Conservation (phyloP, 53 echinoderm and acorn worm species). For the Holothuria scabra region DNA sequence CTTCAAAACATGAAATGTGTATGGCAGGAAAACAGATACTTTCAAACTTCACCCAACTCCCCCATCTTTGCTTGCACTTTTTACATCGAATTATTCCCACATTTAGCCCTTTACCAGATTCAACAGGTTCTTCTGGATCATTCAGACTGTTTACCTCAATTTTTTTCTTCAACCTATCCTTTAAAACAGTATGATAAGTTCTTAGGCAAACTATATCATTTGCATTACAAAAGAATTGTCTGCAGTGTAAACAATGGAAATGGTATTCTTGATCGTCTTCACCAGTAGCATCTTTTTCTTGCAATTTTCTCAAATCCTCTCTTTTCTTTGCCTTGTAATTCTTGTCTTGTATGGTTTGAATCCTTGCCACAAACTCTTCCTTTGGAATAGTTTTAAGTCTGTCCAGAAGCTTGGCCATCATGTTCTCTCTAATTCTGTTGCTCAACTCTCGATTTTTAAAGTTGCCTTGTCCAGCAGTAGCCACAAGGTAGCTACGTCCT, state of each 20-base stretch:
- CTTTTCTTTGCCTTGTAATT: conserved; percentile 10
- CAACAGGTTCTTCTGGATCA: background rate
- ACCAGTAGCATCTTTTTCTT: background rate
- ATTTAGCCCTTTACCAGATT: background rate
- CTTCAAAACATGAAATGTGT: conserved; percentile 38
- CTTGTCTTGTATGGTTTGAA: conserved; percentile 46
- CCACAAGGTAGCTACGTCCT: conserved; percentile 76
- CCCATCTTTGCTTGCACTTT: conserved; percentile 63
- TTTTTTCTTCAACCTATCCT: background rate
- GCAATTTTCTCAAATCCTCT: conserved; percentile 1
- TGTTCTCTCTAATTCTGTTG: conserved; percentile 79
- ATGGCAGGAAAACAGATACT: conserved; percentile 41
- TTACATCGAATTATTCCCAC: conserved; percentile 63
- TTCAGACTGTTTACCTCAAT: background rate
- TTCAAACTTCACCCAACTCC: conserved; percentile 55
- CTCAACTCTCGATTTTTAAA: conserved; percentile 72
- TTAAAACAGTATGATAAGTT: conserved; percentile 23
- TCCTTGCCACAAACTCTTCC: conserved; percentile 40
- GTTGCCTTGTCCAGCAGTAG: conserved; percentile 65
- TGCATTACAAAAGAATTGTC: background rate
- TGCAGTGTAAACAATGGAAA: conserved; percentile 11
- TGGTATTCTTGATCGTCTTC: background rate
- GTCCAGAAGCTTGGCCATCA: conserved; percentile 73
- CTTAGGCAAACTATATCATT: conserved; percentile 7
- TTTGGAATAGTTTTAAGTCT: conserved; percentile 59